Evolutionary conservation across 2,797 vertebrate genomes (phyloP), one percentile per base, ranked within the genome.

Genomic region (Dromococcyx pavoninus): DNA sequence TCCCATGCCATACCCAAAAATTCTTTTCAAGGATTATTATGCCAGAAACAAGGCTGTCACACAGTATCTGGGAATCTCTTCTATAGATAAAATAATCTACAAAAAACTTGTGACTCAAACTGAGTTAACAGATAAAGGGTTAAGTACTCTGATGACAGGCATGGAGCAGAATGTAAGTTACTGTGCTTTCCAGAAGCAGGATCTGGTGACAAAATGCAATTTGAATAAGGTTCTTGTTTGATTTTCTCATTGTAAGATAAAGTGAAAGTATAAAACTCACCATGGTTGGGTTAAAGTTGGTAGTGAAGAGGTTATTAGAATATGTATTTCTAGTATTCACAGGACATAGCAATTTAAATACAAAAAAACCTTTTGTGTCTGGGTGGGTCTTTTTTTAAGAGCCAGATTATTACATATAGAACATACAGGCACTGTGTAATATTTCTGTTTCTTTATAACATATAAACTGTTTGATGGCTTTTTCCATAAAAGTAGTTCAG

Each of bases 401-500:
- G 37, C 13, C 30, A 77, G 50, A 44, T 67, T 79, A 60, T 37
- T 88, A 76, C 30, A 53, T 28, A 39, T 30, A 43, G 57, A 90
- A 76, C 80, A 48, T 46, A 64, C 53, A 84, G 56, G 51, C 17
- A 91, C 30, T 61, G 74, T 64, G 48, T 57, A 82, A 73, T 89
- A 82, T 43, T 82, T 79, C 74, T 87, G 32, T 51, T 83, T 87
- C 72, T 90, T 95, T 82, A 67, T 57, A 85, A 88, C 41, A 58
- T 76, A 94, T 91, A 89, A 94, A 89, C 23, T 32, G 9, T 64
- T 93, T 89, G 50, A 92, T 91, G 50, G n/a, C 18, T 87, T 95
- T 91, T 86, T 54, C 71, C 53, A 67, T 89, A 79, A 88, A 92
- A 91, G 48, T 46, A 44, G 30, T 61, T 84, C 33, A 61, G 16